Conservation (phyloP, 2,113 vertebrate genomes). For the Arvicanthis niloticus region DNA sequence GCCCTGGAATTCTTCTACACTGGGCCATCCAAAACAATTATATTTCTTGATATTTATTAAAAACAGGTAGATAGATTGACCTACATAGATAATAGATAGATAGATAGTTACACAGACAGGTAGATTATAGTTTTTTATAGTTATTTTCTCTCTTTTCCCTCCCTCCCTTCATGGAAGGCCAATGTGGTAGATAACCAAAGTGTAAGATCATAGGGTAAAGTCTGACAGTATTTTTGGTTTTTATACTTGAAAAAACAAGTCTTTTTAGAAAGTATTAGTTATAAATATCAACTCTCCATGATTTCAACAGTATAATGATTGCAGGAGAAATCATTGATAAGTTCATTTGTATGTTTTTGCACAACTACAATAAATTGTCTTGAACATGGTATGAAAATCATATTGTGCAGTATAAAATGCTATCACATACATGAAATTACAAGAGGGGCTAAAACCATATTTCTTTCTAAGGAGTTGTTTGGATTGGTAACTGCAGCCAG, state of each 20-base stretch:
- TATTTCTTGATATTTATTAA: not conserved
- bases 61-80: no score
- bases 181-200: not conserved
- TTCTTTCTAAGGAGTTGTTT: not conserved
- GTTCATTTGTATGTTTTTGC: not conserved
- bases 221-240: not conserved
- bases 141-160: not conserved
- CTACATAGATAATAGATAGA: no score
- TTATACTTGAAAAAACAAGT: not conserved
- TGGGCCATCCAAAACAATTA: not conserved
- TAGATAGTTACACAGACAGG: no score
- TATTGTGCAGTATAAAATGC: not conserved
- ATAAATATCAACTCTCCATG: not conserved
- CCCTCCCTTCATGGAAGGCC: not conserved
- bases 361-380: not conserved
- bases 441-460: not conserved
- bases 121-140: not conserved
- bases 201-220: not conserved
- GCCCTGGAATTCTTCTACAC: no score
- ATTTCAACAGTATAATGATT: not conserved
- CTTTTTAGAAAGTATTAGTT: not conserved
- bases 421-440: not conserved
- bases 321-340: not conserved
- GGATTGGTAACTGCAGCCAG: not conserved
- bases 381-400: constrained; percentile 35